Evolutionary conservation across 1,140 invertebrate species (phyloP).

Genomic region (Drosophila watanabei): DNA sequence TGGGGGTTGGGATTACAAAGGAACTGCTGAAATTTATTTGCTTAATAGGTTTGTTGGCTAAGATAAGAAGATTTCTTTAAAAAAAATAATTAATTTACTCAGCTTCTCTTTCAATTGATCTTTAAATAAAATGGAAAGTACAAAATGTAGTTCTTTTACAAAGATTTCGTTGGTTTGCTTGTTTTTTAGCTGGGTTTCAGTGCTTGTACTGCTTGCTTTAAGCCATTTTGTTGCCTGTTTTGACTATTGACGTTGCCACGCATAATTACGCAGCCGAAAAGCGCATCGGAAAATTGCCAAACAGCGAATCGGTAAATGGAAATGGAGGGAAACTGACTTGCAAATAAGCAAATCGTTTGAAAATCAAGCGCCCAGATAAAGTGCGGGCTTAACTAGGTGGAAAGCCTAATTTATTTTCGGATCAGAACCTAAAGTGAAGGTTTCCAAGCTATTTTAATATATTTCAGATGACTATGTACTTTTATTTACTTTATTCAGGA

Average conservation of each 20-base stretch:
- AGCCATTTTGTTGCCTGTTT: slow-evolving; percentile 12
- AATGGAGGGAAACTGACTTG: slow-evolving; percentile 7
- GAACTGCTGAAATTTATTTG: slow-evolving; percentile 14
- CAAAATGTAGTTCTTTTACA: background rate
- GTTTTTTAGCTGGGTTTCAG: background rate
- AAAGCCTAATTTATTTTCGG: background rate
- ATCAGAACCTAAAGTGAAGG: background rate
- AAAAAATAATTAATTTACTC: background rate
- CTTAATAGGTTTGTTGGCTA: background rate
- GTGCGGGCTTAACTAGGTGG: slow-evolving; percentile 11
- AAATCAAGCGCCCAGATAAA: background rate
- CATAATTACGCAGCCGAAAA: slow-evolving; percentile 33
- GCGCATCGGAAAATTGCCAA: slow-evolving; percentile 22
- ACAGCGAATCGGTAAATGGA: slow-evolving; percentile 10
- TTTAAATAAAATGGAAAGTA: background rate
- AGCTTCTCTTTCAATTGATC: too few species aligned
- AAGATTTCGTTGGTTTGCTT: background rate
- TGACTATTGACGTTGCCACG: slow-evolving; percentile 32
- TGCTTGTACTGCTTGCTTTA: background rate
- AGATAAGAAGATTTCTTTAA: background rate
- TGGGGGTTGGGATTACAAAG: background rate
- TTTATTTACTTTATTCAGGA: background rate
- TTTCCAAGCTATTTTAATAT: background rate
- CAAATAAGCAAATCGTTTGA: slow-evolving; percentile 13
- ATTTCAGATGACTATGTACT: background rate